A percentile compares a stretch with the other conserved stretches of the same genome.
Conservation (phyloP, 1,140 invertebrate species). For the Aphelenchoides besseyi region DNA sequence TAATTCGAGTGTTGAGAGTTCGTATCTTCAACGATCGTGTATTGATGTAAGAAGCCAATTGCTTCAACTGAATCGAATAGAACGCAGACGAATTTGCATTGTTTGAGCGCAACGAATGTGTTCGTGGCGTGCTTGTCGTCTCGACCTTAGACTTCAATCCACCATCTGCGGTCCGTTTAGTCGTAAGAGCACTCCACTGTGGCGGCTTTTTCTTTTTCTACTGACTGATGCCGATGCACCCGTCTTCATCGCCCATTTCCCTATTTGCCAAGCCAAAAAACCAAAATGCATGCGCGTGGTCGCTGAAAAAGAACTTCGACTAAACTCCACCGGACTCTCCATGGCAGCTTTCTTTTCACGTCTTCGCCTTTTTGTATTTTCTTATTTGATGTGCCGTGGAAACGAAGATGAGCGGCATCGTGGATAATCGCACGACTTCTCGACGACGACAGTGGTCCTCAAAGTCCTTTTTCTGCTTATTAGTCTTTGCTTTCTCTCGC, state of each 20-base stretch:
- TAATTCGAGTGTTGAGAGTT: too few relatives aligned
- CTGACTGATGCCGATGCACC: constrained; percentile 2
- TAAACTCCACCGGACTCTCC: neutral
- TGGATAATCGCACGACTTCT: neutral
- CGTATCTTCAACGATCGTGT: too few relatives aligned
- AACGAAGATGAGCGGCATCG: neutral
- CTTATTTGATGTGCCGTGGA: neutral
- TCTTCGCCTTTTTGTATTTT: neutral
- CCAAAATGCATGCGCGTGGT: neutral
- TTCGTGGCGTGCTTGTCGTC: too few relatives aligned
- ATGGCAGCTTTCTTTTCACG: neutral
- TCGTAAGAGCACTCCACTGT: neutral
- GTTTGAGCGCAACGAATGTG: too few relatives aligned
- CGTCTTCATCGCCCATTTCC: neutral
- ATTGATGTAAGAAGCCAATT: too few relatives aligned
- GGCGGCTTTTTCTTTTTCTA: neutral
- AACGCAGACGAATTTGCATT: too few relatives aligned
- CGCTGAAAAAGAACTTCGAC: neutral
- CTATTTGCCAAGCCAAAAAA: neutral
- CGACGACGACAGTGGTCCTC: neutral
- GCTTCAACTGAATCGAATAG: too few relatives aligned
- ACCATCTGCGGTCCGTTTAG: too few relatives aligned
- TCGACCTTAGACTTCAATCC: too few relatives aligned
- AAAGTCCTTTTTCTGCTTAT: neutral
- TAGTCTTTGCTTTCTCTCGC: neutral